Evolutionary conservation across 2,113 vertebrate genomes (phyloP).

Genomic region (Channa argus): DNA sequence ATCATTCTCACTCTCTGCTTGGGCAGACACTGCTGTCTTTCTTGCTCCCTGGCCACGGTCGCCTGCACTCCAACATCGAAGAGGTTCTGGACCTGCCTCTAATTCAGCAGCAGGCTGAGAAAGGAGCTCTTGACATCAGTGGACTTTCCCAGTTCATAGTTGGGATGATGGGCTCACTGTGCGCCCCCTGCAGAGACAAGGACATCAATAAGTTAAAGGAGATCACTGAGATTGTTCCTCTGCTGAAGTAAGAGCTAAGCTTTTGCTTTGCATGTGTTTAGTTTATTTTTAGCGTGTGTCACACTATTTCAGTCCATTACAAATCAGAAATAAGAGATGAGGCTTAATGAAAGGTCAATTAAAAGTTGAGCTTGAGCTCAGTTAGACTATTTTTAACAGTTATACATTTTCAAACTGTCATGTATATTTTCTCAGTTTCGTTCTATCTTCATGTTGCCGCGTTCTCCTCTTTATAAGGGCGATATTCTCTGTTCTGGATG

Average conservation of each 20-base stretch:
- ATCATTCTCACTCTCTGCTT: slow-evolving; percentile 19
- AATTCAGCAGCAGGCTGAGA: slow-evolving; percentile 97
- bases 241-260: slow-evolving; percentile 88
- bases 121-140: slow-evolving; percentile 90
- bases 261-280: background rate
- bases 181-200: slow-evolving; percentile 92
- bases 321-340: background rate
- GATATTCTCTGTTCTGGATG: slow-evolving; percentile 93
- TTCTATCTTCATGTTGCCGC: background rate
- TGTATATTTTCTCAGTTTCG: background rate
- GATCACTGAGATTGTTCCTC: slow-evolving; percentile 88
- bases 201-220: slow-evolving; percentile 91
- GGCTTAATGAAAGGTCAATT: background rate
- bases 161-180: slow-evolving; percentile 94
- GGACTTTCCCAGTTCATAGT: slow-evolving; percentile 91
- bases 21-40: slow-evolving; percentile 91
- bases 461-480: slow-evolving; percentile 76
- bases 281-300: slow-evolving; percentile 31
- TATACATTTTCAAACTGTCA: too few species aligned
- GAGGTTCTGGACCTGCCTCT: slow-evolving; percentile 93
- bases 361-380: background rate
- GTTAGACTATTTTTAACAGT: background rate
- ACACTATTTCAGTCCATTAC: slow-evolving; percentile 8
- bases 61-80: slow-evolving; percentile 89
- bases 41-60: slow-evolving; percentile 89